Conservation (phyloP, 2,113 vertebrate genomes). For the rabbit (Oryctolagus cuniculus) region DNA sequence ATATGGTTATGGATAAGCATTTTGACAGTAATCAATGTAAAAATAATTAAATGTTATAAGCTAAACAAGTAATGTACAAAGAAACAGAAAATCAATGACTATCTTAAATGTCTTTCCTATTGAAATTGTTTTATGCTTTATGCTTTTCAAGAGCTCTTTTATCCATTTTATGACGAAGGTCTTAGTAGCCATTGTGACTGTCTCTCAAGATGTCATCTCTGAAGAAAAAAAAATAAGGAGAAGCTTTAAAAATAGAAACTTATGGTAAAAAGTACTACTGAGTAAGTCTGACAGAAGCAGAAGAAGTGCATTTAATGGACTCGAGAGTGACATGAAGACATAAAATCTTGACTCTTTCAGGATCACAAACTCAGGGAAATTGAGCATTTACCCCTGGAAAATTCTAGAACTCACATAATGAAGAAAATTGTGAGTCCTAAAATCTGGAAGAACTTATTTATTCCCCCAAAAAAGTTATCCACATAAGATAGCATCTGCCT, state of each 20-base stretch:
- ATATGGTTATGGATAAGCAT: background rate
- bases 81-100: constrained; percentile 15
- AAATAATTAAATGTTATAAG: background rate
- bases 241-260: constrained; percentile 18
- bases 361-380: constrained; percentile 38
- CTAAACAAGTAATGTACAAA: background rate
- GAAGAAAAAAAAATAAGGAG: constrained; percentile 3
- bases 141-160: background rate
- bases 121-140: background rate
- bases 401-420: constrained; percentile 61
- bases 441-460: constrained; percentile 73
- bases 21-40: background rate
- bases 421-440: constrained; percentile 66
- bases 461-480: constrained; percentile 41
- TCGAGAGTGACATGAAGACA: constrained; percentile 47
- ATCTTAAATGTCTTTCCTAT: background rate
- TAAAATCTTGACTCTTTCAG: background rate
- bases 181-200: background rate
- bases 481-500: constrained; percentile 57
- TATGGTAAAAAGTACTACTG: background rate
- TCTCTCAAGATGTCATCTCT: background rate
- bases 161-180: background rate
- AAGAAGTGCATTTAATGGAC: background rate
- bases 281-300: constrained; percentile 11
- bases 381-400: constrained; percentile 63